Base-by-base conservation (phyloP, 2,888 invertebrate species). In the Cylloceria caligata region DNA sequence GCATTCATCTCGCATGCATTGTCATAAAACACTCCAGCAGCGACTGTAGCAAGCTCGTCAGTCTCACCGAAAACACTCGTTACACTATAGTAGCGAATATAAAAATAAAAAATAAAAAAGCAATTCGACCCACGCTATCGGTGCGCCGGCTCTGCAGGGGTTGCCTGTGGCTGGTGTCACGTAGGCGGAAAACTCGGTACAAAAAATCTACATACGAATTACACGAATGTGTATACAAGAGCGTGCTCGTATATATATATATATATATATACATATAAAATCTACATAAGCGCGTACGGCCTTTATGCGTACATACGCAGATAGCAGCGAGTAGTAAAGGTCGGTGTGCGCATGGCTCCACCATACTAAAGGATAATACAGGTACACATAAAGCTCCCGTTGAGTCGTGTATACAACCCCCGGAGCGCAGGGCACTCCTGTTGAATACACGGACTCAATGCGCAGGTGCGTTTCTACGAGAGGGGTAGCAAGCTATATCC, bases 151-250 rank as follows among this genome's bases (percentile, higher is more conserved):
- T 34, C 69, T 45, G 55, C 69, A 65, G 74, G 74, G 55, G 74
- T 55, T 65, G 45, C 55, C 52, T 24, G 55, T 67, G 67, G 81
- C 21, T 68, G 72, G 65, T 65, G 67, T 62, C 67, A 67, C 60
- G 76, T 76, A 76, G 76, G 72, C 76, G 67, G 57, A 72, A 76
- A 76, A 81, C 76, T 24, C 39, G 75, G 24, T 52, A 62, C 55
- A 71, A 80, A 73, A 81, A 81, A 81, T 81, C 27, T 76, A 72
- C 81, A 81, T 76, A 72, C 72, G 72, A 76, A 80, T 76, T 67
- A 67, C 76, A 57, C 47, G 30, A 47, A 39, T 65, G 36, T 71
- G 45, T 36, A 47, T 36, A 24, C 19, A 11, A 34, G 24, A 27
- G 36, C 64, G 2, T 30, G 9, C 36, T 45, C 62, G 42, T 36